Base-by-base conservation (phyloP, 2,888 invertebrate species). In the Tipula confusa region DNA sequence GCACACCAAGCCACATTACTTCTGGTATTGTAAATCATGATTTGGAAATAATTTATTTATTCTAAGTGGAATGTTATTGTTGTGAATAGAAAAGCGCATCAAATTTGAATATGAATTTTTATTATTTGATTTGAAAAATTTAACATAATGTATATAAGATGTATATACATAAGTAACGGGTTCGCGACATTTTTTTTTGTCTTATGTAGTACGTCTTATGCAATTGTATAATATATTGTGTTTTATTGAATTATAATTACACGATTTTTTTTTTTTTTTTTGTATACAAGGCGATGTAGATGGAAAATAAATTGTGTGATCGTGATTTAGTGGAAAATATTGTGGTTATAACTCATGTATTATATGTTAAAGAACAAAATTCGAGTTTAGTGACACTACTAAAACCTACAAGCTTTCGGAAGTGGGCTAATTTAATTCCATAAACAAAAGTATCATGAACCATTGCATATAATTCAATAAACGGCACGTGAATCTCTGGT, bases 181-280 rank as follows among this genome's bases (percentile, higher is more conserved):
- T 24, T 64, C 64, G 64, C 64, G 64, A 64, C 64, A 64, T 64
- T 64, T 64, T 64, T 64, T n/a, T 43, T 36, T 36, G 9, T 36
- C n/a, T n/a, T n/a, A n/a, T n/a, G n/a, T n/a, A n/a, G n/a, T n/a
- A n/a, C n/a, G n/a, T n/a, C n/a, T 15, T 64, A 9, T 64, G 64
- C 64, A 64, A 64, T 64, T 64, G 64, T 24, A 24, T 24, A 64
- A 64, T 64, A 18, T 18, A 64, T 64, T 64, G 64, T 64, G 64
- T 64, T 64, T 64, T 64, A 64, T 64, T 64, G 64, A 64, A 64
- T 64, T 64, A 64, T 64, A 64, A 64, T 64, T 64, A 64, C 64
- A 64, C 64, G 64, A 64, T 64, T 64, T 64, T 24, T 64, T 64
- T 6, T 36, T 31, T 36, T 9, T 36, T 9, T 36, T 11, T n/a